These are phyloP conservation scores for Etheostoma cragini DNA, from an alignment of 2,113 vertebrate species.

Conservation along the genomic window DNA sequence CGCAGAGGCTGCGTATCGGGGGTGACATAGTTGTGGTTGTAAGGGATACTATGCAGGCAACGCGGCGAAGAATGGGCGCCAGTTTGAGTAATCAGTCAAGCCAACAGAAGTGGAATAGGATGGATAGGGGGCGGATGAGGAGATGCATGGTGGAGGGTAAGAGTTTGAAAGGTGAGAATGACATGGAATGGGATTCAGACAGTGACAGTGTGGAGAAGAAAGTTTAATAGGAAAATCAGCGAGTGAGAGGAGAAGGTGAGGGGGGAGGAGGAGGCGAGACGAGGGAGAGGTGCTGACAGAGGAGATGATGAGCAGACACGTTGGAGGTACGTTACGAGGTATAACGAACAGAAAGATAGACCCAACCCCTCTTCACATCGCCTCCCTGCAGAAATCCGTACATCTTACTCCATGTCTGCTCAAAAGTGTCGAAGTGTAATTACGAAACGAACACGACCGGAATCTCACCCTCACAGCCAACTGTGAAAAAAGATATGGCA, in stretches of 20 bases:
- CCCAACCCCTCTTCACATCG: background rate
- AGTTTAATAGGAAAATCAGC: conserved; percentile 57
- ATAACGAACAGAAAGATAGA: conserved; percentile 28
- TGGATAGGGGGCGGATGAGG: conserved; percentile 52
- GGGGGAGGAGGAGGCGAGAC: background rate
- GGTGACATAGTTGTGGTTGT: conserved; percentile 50
- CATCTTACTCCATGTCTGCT: conserved; percentile 8
- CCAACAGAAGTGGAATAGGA: conserved; percentile 70
- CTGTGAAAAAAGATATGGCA: background rate
- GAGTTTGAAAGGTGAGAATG: conserved; percentile 72
- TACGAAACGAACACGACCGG: conserved; percentile 31
- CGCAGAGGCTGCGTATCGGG: conserved; percentile 22
- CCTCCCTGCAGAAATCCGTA: conserved; percentile 1
- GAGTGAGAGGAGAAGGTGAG: conserved; percentile 2
- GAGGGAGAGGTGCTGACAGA: conserved; percentile 52
- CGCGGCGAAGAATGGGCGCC: conserved; percentile 37
- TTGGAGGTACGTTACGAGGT: conserved; percentile 34
- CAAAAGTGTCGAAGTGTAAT: conserved; percentile 37
- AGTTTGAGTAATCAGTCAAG: conserved; percentile 75
- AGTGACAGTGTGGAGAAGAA: conserved; percentile 34
- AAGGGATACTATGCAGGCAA: conserved; percentile 53
- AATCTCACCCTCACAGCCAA: conserved; percentile 22
- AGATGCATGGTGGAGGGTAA: conserved; percentile 56
- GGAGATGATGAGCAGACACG: conserved; percentile 62
- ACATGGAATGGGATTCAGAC: conserved; percentile 63